Conservation (phyloP, 2,797 vertebrate species). For the Malurus leucopterus region DNA sequence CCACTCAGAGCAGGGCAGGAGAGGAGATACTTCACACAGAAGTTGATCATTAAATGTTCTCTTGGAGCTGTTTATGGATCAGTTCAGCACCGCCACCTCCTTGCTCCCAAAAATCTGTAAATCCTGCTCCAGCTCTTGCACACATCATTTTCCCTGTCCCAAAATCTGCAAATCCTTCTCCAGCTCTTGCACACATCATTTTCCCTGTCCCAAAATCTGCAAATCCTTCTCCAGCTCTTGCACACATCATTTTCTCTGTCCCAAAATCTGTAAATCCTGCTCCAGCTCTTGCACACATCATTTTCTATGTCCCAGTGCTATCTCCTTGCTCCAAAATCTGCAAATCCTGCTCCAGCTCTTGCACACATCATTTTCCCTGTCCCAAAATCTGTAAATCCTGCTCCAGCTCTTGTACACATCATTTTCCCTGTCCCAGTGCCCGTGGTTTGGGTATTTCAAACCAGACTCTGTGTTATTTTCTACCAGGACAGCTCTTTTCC, state of each 20-base stretch:
- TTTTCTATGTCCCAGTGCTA: too few relatives aligned
- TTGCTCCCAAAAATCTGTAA: not conserved
- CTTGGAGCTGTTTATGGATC: not conserved
- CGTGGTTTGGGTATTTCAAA: not conserved
- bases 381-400: not conserved
- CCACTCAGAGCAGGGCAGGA: not conserved
- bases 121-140: not conserved
- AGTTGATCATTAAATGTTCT: not conserved
- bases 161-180: not conserved
- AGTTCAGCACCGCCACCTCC: not conserved
- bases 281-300: not conserved
- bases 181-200: not conserved
- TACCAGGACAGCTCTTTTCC: not conserved
- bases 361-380: too few relatives aligned
- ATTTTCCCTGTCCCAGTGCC: not conserved
- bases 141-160: not conserved
- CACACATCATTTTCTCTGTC: too few relatives aligned
- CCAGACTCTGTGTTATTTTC: rapidly evolving
- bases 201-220: not conserved
- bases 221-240: not conserved
- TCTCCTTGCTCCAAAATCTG: not conserved
- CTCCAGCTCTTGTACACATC: not conserved
- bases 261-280: not conserved
- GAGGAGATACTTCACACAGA: not conserved
- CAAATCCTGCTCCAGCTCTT: not conserved